Percentiles rank a stretch among this genome's conserved stretches.
Conservation (phyloP, 1,140 invertebrate species). For the Monochamus saltuarius region DNA sequence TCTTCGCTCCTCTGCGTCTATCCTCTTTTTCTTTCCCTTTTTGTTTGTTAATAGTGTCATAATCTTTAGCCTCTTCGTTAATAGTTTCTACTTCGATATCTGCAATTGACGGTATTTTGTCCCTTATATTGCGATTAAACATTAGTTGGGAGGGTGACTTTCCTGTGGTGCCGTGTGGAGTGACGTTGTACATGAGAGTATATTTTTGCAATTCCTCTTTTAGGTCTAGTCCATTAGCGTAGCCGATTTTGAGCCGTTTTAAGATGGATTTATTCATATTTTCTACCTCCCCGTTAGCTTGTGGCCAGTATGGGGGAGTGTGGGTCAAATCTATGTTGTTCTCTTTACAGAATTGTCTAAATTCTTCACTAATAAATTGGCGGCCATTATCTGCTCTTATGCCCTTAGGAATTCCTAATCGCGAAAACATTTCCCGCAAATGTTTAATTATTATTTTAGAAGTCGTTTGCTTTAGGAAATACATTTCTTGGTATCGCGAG, state of each 20-base stretch:
- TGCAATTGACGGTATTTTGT: constrained; percentile 40
- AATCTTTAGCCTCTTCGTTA: constrained; percentile 31
- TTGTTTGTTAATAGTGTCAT: constrained; percentile 29
- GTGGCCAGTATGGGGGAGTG: constrained; percentile 42
- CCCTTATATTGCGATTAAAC: constrained; percentile 37
- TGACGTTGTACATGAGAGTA: constrained; percentile 46
- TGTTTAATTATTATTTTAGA: no score
- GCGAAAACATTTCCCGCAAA: constrained; percentile 28
- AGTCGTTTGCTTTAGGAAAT: no score
- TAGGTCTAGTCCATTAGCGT: no score
- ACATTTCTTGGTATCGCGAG: no score
- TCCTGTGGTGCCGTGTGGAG: constrained; percentile 42
- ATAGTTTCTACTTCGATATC: no score
- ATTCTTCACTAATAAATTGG: constrained; percentile 34
- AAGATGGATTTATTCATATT: constrained; percentile 24
- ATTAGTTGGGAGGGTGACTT: constrained; percentile 45
- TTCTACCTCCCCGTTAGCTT: constrained; percentile 44
- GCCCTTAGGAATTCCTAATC: constrained; percentile 24
- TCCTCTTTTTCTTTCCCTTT: constrained; percentile 34
- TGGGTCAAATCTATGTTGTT: constrained; percentile 35
- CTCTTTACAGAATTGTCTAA: no score
- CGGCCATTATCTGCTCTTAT: constrained; percentile 40
- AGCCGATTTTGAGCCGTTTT: constrained; percentile 18
- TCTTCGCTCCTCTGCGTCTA: constrained; percentile 15
- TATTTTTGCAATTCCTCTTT: constrained; percentile 36